Conservation (phyloP, 2,888 invertebrate species). For the Iphiclides podalirius region DNA sequence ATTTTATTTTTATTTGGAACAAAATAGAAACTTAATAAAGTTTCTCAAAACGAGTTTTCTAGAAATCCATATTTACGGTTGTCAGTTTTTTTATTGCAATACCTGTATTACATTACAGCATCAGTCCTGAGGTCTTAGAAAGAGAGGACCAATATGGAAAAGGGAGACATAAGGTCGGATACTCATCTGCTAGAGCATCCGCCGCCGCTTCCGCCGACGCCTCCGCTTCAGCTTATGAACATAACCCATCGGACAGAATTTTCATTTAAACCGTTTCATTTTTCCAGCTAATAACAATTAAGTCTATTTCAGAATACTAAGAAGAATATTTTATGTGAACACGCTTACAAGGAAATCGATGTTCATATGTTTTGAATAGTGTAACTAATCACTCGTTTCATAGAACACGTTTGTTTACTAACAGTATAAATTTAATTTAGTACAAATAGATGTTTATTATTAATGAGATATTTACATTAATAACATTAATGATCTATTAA, state of each 20-base stretch:
- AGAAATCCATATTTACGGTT: too few species aligned
- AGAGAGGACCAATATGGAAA: slow-evolving; percentile 18
- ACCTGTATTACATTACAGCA: too few species aligned
- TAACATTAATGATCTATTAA: not conserved
- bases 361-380: not conserved
- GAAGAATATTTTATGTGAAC: not conserved
- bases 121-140: slow-evolving; percentile 2
- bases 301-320: not conserved
- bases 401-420: not conserved
- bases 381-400: not conserved
- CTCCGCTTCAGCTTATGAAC: slow-evolving; percentile 29
- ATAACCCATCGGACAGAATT: slow-evolving; percentile 8
- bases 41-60: too few species aligned
- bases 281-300: not conserved
- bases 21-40: too few species aligned
- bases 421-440: not conserved
- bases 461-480: not conserved
- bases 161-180: slow-evolving; percentile 35
- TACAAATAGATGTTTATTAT: not conserved
- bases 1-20: too few species aligned
- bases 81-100: too few species aligned
- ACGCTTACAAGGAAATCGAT: not conserved
- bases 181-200: slow-evolving; percentile 37
- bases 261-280: slow-evolving; percentile 1
- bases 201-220: slow-evolving; percentile 40